phyloP scores from a whole-genome alignment of 1,140 invertebrate genomes.

The Neoseiulus cucumeris region DNA sequence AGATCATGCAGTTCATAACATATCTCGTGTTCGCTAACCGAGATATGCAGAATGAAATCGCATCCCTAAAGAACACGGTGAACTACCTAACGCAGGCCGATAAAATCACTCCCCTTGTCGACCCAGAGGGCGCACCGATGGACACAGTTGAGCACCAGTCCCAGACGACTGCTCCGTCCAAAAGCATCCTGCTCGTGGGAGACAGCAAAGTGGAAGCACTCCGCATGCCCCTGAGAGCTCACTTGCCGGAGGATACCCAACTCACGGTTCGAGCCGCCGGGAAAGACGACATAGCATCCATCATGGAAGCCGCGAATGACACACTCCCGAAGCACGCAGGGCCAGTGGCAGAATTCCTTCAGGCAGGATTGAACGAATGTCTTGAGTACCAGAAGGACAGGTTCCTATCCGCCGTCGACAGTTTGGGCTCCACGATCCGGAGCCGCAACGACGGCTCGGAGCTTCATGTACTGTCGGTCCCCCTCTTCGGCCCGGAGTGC shows the following conservation, averaged over 20 bases:
- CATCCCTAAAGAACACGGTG: no score
- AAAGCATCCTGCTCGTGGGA: neutral
- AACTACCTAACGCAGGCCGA: no score
- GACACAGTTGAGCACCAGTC: no score
- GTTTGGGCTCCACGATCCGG: neutral
- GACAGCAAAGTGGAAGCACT: neutral
- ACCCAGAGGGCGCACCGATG: no score
- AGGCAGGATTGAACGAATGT: neutral
- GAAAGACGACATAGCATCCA: neutral
- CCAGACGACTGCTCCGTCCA: no score
- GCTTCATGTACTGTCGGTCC: neutral
- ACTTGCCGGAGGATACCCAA: neutral
- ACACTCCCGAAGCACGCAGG: neutral
- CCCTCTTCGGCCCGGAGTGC: neutral
- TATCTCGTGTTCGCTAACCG: no score
- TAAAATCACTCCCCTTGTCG: no score
- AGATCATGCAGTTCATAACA: no score
- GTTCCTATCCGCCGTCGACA: neutral
- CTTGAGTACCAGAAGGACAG: neutral
- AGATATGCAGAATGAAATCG: no score
- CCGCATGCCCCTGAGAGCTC: neutral
- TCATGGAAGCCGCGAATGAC: neutral
- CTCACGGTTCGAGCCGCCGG: neutral
- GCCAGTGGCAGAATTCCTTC: neutral
- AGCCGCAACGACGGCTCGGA: neutral